These are phyloP conservation scores for Heterotilapia buettikoferi DNA, from an alignment of 2,113 vertebrate genomes.

Conservation along the genomic window DNA sequence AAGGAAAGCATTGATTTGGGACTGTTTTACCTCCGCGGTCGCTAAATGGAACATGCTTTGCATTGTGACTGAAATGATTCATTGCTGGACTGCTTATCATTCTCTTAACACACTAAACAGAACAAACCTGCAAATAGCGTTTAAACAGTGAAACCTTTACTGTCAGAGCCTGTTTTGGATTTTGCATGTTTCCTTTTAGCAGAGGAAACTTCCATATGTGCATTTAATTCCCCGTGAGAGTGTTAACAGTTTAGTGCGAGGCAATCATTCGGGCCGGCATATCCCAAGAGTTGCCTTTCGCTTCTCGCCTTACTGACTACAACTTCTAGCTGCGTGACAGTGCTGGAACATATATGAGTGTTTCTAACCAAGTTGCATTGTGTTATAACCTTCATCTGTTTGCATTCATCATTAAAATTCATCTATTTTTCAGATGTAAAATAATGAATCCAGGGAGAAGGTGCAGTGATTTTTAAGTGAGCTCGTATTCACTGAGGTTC, in stretches of 20 bases:
- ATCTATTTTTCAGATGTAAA: not conserved
- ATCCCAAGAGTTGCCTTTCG: conserved; percentile 6
- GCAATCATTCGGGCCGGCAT: not conserved
- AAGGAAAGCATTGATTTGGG: conserved; percentile 27
- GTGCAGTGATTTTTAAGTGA: not conserved
- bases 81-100: conserved; percentile 1
- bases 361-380: not conserved
- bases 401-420: not conserved
- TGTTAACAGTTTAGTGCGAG: conserved; percentile 11
- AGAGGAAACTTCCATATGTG: conserved; percentile 2
- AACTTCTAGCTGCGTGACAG: not conserved
- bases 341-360: not conserved
- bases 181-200: conserved; percentile 30
- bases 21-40: conserved; percentile 8
- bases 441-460: conserved; percentile 5
- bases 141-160: not conserved
- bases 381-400: not conserved
- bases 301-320: not conserved
- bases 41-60: conserved; percentile 12
- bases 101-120: conserved; percentile 7
- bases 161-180: not conserved
- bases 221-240: conserved; percentile 35
- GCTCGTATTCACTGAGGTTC: not conserved
- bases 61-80: conserved; percentile 19
- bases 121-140: conserved; percentile 19